Conservation (phyloP, 2,888 invertebrate genomes). For the Stenchaetothrips biformis region DNA sequence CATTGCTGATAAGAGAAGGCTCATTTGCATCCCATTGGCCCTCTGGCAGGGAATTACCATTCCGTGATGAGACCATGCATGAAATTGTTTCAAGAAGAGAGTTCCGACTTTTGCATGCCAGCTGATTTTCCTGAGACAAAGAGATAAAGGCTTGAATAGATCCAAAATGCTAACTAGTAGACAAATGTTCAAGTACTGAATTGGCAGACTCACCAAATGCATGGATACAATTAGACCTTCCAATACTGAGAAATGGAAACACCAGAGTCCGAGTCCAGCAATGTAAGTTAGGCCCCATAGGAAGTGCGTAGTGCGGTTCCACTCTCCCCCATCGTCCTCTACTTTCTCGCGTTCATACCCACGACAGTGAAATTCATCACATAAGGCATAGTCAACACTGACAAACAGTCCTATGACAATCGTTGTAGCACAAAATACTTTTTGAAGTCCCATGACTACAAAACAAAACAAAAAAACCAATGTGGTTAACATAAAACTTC, state of each 20-base stretch:
- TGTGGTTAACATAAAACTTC: neutral
- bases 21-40: neutral
- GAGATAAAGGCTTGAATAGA: neutral
- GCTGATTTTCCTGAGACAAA: neutral
- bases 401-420: conserved; percentile 57
- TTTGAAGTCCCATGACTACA: conserved; percentile 56
- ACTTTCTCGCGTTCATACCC: conserved; percentile 48
- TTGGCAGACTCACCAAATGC: neutral
- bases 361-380: conserved; percentile 57
- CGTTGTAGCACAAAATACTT: conserved; percentile 56
- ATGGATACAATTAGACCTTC: conserved; percentile 43
- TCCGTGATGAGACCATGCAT: neutral
- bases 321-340: conserved; percentile 45
- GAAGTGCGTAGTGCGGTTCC: conserved; percentile 53
- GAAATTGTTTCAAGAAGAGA: conserved; percentile 21
- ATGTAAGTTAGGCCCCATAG: conserved; percentile 56
- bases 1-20: neutral
- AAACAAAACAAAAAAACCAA: conserved; percentile 33
- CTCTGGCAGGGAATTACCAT: neutral
- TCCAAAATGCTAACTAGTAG: neutral
- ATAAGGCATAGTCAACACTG: conserved; percentile 57
- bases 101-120: neutral
- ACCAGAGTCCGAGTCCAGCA: conserved; percentile 51
- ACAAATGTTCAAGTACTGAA: neutral
- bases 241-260: conserved; percentile 51